phyloP scores from a whole-genome alignment of 2,113 vertebrate species.

The Oriolus oriolus region DNA sequence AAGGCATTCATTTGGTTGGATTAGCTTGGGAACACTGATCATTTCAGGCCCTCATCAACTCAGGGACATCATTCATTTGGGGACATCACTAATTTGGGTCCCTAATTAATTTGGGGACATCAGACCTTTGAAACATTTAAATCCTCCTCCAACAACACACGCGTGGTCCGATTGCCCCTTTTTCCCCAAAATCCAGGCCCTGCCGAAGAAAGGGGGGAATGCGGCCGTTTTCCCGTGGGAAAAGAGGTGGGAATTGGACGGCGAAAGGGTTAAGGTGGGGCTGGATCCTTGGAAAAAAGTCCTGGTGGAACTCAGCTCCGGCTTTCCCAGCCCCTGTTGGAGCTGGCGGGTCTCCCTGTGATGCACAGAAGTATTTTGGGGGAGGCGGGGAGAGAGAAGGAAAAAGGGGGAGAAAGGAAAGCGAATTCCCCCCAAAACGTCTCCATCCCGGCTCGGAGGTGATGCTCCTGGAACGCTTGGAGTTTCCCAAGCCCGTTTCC shows the following conservation, averaged over 20 bases:
- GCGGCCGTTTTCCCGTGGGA: fast-evolving
- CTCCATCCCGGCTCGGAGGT: background rate
- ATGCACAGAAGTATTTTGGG: fast-evolving
- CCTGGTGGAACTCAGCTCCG: background rate
- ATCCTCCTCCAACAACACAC: background rate
- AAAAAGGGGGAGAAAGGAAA: background rate
- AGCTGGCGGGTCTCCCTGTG: background rate
- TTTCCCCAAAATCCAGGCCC: background rate
- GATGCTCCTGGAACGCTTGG: background rate
- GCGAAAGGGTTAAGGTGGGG: background rate
- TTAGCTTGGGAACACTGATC: background rate
- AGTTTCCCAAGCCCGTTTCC: background rate
- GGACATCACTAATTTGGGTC: background rate
- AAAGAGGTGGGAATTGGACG: background rate
- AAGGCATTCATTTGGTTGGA: background rate
- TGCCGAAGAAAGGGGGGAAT: fast-evolving
- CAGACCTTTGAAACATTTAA: background rate
- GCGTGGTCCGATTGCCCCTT: fast-evolving
- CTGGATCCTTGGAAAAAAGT: background rate
- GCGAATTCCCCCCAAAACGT: fast-evolving
- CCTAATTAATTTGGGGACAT: fast-evolving
- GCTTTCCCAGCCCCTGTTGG: background rate
- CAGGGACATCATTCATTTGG: background rate
- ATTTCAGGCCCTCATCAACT: background rate
- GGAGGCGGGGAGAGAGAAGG: background rate